Conservation (phyloP, 1,140 invertebrate species). For the Microplitis demolitor region DNA sequence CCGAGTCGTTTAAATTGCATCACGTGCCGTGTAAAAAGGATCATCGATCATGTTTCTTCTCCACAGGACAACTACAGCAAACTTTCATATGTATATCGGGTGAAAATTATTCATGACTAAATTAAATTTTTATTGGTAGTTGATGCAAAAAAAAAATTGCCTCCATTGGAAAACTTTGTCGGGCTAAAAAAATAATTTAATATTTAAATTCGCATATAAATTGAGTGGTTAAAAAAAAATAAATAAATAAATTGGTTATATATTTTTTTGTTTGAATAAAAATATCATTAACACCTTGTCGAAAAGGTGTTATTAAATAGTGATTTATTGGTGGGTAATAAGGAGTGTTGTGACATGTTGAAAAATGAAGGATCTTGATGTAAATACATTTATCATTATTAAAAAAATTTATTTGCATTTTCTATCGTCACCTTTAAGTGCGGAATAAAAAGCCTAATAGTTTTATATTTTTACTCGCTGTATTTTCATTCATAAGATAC, state of each 20-base stretch:
- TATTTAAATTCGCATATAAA: background rate
- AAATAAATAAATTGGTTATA: too few species aligned
- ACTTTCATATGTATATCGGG: background rate
- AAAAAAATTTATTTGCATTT: too few species aligned
- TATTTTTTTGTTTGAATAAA: slow-evolving; percentile 24
- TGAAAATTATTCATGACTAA: background rate
- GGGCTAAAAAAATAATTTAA: background rate
- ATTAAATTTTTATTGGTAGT: background rate
- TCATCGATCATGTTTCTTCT: slow-evolving; percentile 2
- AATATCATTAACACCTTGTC: slow-evolving; percentile 37
- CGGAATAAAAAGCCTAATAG: too few species aligned
- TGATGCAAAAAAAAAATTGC: background rate
- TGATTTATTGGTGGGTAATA: slow-evolving; percentile 37
- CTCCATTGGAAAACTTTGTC: too few species aligned
- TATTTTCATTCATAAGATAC: background rate
- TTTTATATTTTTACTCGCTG: background rate
- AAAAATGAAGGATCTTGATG: background rate
- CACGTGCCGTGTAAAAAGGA: slow-evolving; percentile 11
- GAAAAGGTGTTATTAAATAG: slow-evolving; percentile 35
- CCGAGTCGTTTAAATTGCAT: slow-evolving; percentile 23
- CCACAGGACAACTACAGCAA: too few species aligned
- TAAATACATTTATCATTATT: too few species aligned
- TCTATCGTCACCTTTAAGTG: too few species aligned
- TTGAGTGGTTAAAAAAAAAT: background rate
- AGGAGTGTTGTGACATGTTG: slow-evolving; percentile 21